These are phyloP conservation scores for Leptocoma aspasia DNA, from an alignment of 2,113 vertebrate species.

Conservation along the genomic window DNA sequence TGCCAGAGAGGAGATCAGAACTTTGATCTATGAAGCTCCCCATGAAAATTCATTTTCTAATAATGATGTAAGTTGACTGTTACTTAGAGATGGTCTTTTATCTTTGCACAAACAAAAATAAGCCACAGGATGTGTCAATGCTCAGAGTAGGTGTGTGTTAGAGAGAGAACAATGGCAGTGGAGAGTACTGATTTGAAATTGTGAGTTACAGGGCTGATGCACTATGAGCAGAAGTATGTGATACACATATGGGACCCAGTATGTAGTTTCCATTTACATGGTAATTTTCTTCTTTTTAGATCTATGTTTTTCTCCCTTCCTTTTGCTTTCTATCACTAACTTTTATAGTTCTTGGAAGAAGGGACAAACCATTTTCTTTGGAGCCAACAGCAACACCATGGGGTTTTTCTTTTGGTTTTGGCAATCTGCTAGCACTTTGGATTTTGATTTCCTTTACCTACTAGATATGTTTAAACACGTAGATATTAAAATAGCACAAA, in stretches of 20 bases:
- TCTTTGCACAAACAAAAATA: background rate
- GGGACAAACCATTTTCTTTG: conserved; percentile 6
- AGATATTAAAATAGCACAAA: conserved; percentile 52
- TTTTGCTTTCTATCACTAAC: background rate
- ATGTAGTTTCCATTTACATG: conserved; percentile 16
- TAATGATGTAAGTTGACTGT: background rate
- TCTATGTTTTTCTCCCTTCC: background rate
- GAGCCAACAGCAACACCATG: conserved; percentile 5
- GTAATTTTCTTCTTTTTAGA: background rate
- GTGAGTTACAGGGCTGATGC: background rate
- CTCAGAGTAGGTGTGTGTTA: background rate
- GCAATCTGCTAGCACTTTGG: conserved; percentile 19
- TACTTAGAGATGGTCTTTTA: background rate
- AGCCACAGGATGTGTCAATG: background rate
- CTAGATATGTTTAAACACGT: conserved; percentile 44
- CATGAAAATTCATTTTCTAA: background rate
- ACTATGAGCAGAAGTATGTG: background rate
- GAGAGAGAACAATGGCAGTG: background rate
- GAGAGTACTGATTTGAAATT: background rate
- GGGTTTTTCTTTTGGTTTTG: conserved; percentile 32
- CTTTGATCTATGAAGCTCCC: background rate
- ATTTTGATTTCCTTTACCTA: conserved; percentile 52
- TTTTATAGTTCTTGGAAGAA: conserved; percentile 35
- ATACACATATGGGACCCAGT: background rate
- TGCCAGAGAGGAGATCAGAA: background rate